These are phyloP conservation scores for Rutilus rutilus DNA, from an alignment of 2,113 vertebrate genomes.

Conservation along the genomic window DNA sequence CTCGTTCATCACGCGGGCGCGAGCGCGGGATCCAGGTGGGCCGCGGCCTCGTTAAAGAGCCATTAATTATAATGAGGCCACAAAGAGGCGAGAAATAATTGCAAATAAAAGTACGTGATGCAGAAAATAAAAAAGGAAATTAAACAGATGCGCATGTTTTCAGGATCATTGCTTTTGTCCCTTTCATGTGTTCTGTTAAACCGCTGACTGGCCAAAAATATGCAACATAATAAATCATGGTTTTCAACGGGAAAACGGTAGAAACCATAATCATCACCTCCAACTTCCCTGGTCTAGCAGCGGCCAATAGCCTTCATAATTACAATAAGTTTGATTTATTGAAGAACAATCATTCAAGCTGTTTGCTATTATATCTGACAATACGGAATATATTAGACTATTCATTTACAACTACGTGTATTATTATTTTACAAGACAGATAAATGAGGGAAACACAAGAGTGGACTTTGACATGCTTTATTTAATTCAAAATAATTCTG, in stretches of 20 bases:
- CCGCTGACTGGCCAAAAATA: constrained; percentile 65
- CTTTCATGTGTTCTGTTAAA: constrained; percentile 65
- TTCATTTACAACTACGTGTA: not conserved
- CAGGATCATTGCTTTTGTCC: constrained; percentile 80
- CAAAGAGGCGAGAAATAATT: constrained; percentile 76
- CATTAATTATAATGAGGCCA: constrained; percentile 73
- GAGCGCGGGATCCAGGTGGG: constrained; percentile 73
- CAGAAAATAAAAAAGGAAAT: constrained; percentile 84
- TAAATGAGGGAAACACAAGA: not conserved
- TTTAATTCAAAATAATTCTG: constrained; percentile 83
- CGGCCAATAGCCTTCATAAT: not conserved
- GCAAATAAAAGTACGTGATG: constrained; percentile 84
- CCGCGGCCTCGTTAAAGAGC: constrained; percentile 75
- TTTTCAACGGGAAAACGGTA: constrained; percentile 22
- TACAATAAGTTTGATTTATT: not conserved
- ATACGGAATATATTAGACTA: not conserved
- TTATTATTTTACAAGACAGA: not conserved
- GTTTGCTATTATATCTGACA: not conserved
- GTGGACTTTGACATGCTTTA: constrained; percentile 79
- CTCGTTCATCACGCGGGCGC: constrained; percentile 49
- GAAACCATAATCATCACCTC: not conserved
- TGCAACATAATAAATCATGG: constrained; percentile 37
- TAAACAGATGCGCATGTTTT: constrained; percentile 82
- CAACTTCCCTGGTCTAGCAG: not conserved
- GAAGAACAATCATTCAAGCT: constrained; percentile 40